Base-by-base conservation (phyloP, 2,113 vertebrate species). In the Amblyopsis rosae region DNA sequence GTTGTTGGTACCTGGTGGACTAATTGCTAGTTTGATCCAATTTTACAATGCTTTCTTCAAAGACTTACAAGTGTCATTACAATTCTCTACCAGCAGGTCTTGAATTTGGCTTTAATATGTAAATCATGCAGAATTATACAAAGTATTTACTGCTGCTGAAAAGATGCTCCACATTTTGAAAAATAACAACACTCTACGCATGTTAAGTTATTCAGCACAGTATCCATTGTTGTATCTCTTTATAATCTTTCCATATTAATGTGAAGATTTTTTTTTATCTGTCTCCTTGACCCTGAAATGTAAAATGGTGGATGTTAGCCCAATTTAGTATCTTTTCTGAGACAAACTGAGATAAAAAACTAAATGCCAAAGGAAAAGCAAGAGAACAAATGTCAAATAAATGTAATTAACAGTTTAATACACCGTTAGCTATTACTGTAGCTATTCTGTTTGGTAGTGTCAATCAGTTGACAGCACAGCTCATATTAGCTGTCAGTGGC, bases 51-150 rank as follows among this genome's bases (percentile, higher is more conserved):
- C 82, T 86, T 84, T 84, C 84, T 86, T 88, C 86, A 89, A 88
- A 91, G 86, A 78, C 77, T 75, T 80, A 68, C n/a, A 49, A 82
- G 67, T 84, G 82, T 82, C 87, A 91, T 90, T 90, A 87, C 81
- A 82, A 89, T 90, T 90, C 87, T 76, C 69, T 70, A 64, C 84
- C 82, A 87, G 69, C 67, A 66, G 82, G 76, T 67, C 82, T 86
- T 85, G 81, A 84, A 86, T 86, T 87, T 73, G 80, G 80, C 77
- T 88, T 76, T 3, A 32, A 76, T 77, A 87, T 89, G 84, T 90
- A 86, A 91, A 90, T 88, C 88, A 90, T 91, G 89, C 87, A 90
- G 88, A 89, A 79, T 86, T 86, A 88, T 87, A 86, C 83, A 80
- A 84, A 86, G 51, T 4, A 16, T 54, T 54, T 54, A 54, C 51